Conservation (phyloP, 2,113 vertebrate genomes). For the Psephotus haematonotus region DNA sequence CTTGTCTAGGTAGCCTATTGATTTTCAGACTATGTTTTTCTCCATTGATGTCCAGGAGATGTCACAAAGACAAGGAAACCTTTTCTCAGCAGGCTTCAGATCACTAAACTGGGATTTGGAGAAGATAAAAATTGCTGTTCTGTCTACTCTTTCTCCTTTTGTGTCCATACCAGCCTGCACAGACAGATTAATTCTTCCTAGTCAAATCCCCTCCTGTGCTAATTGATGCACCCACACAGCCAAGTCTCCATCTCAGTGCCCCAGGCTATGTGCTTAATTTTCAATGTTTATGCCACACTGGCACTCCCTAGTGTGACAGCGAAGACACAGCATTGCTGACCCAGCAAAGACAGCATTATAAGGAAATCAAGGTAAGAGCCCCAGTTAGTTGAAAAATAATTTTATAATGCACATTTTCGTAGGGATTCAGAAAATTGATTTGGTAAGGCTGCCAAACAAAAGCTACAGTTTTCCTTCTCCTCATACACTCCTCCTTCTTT, state of each 20-base stretch:
- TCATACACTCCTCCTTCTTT: not conserved
- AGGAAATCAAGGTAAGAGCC: not conserved
- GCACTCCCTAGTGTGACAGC: not conserved
- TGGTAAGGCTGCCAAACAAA: not conserved
- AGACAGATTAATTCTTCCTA: not conserved
- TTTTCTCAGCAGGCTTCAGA: not conserved
- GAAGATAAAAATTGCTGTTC: not conserved
- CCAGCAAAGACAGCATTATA: not conserved
- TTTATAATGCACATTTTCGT: not conserved
- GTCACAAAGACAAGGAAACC: not conserved
- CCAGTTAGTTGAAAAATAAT: not conserved
- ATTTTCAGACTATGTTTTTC: not conserved
- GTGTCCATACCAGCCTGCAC: not conserved
- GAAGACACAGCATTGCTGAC: not conserved
- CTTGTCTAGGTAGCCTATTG: not conserved
- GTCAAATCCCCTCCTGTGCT: not conserved
- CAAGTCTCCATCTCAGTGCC: not conserved
- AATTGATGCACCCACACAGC: not conserved
- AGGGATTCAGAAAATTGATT: not conserved
- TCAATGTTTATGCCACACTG: accelerated
- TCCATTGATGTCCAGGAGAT: not conserved
- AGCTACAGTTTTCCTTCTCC: not conserved
- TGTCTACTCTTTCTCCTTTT: not conserved
- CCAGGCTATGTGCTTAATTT: not conserved
- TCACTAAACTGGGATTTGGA: not conserved